A percentile compares a stretch with the other conserved stretches of the same genome.
These are phyloP conservation scores for Colletes collaris DNA, from an alignment of 2,888 invertebrate genomes.

Conservation along the genomic window DNA sequence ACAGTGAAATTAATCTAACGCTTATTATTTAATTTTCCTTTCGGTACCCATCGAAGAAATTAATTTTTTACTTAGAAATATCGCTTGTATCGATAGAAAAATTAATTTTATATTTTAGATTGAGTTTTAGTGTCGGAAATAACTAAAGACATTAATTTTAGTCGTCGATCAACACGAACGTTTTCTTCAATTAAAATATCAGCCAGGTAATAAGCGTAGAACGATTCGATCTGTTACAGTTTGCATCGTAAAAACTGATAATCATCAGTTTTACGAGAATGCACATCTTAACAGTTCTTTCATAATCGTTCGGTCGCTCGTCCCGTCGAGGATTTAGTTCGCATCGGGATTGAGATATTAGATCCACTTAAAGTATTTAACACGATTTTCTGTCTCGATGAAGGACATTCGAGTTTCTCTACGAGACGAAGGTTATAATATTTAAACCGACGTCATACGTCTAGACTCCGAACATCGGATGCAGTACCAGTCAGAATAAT, in stretches of 20 bases:
- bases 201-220: too few relatives aligned
- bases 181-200: too few relatives aligned
- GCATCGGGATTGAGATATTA: constrained; percentile 50
- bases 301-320: constrained; percentile 10
- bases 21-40: too few relatives aligned
- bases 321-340: constrained; percentile 36
- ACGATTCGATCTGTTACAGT: too few relatives aligned
- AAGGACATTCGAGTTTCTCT: constrained; percentile 40
- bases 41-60: too few relatives aligned
- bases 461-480: background rate
- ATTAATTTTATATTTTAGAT: background rate
- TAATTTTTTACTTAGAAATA: too few relatives aligned
- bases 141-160: background rate
- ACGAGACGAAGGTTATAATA: constrained; percentile 25
- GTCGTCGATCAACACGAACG: too few relatives aligned
- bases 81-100: too few relatives aligned
- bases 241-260: background rate
- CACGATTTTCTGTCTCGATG: constrained; percentile 55
- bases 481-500: background rate
- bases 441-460: constrained; percentile 4
- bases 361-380: constrained; percentile 63
- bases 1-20: too few relatives aligned
- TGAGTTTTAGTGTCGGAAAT: background rate
- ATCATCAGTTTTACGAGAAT: background rate
- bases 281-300: constrained; percentile 11